phyloP scores from a whole-genome alignment of 35 echinoderm and acorn worm genomes.

The Heliocidaris tuberculata region DNA sequence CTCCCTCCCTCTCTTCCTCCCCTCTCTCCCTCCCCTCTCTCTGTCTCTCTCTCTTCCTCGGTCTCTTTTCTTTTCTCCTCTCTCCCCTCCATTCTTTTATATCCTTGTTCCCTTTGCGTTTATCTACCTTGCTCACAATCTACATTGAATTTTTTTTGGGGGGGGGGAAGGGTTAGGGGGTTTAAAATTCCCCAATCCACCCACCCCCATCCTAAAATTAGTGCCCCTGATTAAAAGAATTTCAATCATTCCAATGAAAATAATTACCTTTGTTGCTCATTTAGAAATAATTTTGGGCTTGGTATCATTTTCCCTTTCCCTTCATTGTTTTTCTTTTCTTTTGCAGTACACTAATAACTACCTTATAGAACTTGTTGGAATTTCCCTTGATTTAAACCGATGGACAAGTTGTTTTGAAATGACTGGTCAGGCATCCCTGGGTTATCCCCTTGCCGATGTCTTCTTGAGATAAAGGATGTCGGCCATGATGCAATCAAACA shows the following conservation, averaged over 20 bases:
- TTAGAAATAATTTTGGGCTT: not conserved
- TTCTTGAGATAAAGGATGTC: not conserved
- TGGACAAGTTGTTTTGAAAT: too few relatives aligned
- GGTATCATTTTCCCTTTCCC: not conserved
- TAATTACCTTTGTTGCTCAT: not conserved
- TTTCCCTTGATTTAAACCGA: too few relatives aligned
- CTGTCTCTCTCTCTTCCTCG: not conserved
- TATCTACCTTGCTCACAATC: not conserved
- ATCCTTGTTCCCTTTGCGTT: not conserved
- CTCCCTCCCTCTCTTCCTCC: not conserved
- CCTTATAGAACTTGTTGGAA: too few relatives aligned
- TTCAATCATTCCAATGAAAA: not conserved
- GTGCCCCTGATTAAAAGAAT: not conserved
- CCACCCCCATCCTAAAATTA: not conserved
- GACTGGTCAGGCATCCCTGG: not conserved
- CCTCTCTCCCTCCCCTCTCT: not conserved
- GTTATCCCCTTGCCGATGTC: not conserved
- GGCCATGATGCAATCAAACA: not conserved
- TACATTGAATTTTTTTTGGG: too few relatives aligned
- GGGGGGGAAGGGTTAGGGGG: too few relatives aligned
- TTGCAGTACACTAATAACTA: not conserved
- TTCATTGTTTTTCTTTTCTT: not conserved
- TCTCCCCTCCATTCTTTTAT: not conserved
- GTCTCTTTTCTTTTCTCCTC: not conserved
- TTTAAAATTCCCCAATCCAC: too few relatives aligned